Percentiles rank a stretch among this genome's conserved stretches.
phyloP scores from a whole-genome alignment of 2,888 invertebrate species.

The Cephus nigrinus region DNA sequence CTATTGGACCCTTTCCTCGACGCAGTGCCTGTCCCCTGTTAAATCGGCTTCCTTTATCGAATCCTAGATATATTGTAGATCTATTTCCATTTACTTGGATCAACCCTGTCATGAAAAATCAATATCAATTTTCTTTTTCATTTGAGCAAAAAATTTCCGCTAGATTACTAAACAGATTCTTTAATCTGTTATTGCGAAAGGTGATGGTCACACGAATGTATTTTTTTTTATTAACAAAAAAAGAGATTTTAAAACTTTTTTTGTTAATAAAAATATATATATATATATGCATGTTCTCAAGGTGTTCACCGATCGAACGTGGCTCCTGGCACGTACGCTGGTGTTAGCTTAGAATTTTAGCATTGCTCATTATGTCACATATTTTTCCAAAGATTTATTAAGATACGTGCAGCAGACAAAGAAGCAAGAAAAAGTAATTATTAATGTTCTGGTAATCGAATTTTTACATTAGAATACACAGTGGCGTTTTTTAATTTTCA shows the following conservation, averaged over 20 bases:
- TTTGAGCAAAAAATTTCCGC: background rate
- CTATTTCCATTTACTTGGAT: background rate
- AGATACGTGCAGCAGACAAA: background rate
- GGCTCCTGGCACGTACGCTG: background rate
- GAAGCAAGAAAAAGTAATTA: background rate
- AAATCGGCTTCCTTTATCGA: background rate
- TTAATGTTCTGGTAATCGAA: background rate
- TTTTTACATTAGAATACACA: background rate
- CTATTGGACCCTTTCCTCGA: conserved; percentile 16
- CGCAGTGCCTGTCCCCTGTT: background rate
- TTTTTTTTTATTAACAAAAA: background rate
- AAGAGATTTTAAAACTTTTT: no score
- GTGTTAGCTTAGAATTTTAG: background rate
- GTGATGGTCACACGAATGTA: background rate
- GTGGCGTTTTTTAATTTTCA: background rate
- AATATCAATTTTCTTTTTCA: background rate
- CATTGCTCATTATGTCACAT: background rate
- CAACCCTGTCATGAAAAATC: background rate
- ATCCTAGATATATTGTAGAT: background rate
- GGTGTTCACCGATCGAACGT: background rate
- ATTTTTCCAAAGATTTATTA: background rate
- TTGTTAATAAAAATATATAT: background rate
- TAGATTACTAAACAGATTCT: background rate
- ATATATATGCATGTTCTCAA: background rate
- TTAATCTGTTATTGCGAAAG: background rate